Conservation (phyloP, 1,140 invertebrate genomes). For the Nylanderia fulva region DNA sequence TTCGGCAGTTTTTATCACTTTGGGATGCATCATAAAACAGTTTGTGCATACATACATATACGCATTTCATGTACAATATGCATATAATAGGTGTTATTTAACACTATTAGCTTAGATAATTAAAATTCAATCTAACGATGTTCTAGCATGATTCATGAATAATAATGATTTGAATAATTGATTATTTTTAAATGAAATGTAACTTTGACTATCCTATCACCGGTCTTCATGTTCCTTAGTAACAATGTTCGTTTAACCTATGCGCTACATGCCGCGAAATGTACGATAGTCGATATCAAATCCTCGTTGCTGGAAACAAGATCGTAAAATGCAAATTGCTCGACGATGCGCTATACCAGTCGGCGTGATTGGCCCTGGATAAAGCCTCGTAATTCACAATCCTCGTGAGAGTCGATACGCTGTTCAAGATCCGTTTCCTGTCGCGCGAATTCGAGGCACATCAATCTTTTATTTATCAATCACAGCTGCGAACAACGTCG, state of each 20-base stretch:
- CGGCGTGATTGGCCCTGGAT: slow-evolving; percentile 38
- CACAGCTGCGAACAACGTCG: neutral
- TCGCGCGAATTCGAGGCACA: neutral
- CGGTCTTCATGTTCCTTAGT: neutral
- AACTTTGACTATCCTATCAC: neutral
- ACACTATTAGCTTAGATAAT: too few species aligned
- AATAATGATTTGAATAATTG: neutral
- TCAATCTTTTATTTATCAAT: slow-evolving; percentile 33
- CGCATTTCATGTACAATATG: too few species aligned
- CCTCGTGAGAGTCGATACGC: slow-evolving; percentile 36
- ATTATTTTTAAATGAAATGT: neutral
- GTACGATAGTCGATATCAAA: slow-evolving; percentile 22
- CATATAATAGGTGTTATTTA: too few species aligned
- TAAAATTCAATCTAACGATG: neutral
- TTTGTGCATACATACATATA: too few species aligned
- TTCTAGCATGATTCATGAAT: too few species aligned
- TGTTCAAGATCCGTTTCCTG: slow-evolving; percentile 42
- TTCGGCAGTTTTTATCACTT: too few species aligned
- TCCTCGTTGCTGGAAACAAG: slow-evolving; percentile 41
- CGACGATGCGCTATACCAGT: neutral
- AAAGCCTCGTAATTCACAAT: slow-evolving; percentile 34
- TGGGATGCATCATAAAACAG: too few species aligned
- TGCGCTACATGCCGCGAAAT: slow-evolving; percentile 32
- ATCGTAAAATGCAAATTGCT: slow-evolving; percentile 71
- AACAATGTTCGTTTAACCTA: slow-evolving; percentile 42